Conservation (phyloP, 2,888 invertebrate genomes). For the Stenolophus ochropezus region DNA sequence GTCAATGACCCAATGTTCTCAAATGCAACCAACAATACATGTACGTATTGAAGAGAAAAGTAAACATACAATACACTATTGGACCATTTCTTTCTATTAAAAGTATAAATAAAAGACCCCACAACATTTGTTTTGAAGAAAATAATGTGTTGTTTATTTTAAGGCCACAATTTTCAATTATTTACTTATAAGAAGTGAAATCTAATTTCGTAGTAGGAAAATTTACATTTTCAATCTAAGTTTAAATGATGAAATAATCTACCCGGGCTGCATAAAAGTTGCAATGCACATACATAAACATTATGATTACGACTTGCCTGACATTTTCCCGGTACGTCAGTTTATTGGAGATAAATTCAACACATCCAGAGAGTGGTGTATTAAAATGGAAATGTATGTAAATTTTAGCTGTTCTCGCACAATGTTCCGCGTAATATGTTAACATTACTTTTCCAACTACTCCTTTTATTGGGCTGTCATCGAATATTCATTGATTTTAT, state of each 20-base stretch:
- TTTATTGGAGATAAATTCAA: slow-evolving; percentile 52
- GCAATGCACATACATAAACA: slow-evolving; percentile 36
- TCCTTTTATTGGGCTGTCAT: background rate
- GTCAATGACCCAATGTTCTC: no score
- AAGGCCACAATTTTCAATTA: no score
- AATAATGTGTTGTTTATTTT: no score
- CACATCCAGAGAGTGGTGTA: slow-evolving; percentile 26
- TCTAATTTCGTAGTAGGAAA: background rate
- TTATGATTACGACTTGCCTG: slow-evolving; percentile 50
- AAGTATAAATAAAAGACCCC: no score
- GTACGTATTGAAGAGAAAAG: no score
- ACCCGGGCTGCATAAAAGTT: slow-evolving; percentile 9
- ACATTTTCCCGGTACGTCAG: slow-evolving; percentile 32
- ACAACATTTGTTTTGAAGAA: no score
- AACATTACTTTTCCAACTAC: slow-evolving; percentile 35
- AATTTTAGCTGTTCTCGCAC: slow-evolving; percentile 33
- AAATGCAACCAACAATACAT: no score
- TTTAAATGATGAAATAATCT: slow-evolving; percentile 20
- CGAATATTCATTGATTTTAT: slow-evolving; percentile 3
- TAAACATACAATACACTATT: no score
- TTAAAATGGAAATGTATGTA: slow-evolving; percentile 54
- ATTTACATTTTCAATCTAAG: slow-evolving; percentile 32
- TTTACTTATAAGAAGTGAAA: background rate
- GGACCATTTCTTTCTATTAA: no score
- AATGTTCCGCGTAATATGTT: slow-evolving; percentile 35